Conservation (phyloP, 2,888 invertebrate genomes). For the Drosophila helvetica region DNA sequence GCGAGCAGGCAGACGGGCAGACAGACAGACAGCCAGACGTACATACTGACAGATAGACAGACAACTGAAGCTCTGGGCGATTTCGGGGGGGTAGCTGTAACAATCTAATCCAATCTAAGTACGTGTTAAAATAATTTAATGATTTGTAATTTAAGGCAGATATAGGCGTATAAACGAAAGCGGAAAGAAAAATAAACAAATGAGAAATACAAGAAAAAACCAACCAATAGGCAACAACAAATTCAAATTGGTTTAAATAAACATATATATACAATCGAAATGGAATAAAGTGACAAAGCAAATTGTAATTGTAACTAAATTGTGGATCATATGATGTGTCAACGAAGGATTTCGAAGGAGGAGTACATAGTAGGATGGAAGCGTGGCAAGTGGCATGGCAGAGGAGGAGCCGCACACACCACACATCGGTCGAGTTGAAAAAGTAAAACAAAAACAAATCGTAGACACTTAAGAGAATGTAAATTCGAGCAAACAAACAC, state of each 20-base stretch:
- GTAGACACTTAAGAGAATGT: slow-evolving; percentile 68
- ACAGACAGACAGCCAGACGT: no score
- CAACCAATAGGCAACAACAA: slow-evolving; percentile 44
- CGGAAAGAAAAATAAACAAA: slow-evolving; percentile 59
- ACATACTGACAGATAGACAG: slow-evolving; percentile 21
- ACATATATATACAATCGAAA: slow-evolving; percentile 49
- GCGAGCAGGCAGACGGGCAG: background rate
- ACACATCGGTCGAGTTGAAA: slow-evolving; percentile 12
- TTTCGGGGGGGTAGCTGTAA: slow-evolving; percentile 79
- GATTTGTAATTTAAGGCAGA: slow-evolving; percentile 75
- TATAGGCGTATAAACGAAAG: slow-evolving; percentile 64
- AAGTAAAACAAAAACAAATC: slow-evolving; percentile 67
- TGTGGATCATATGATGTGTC: slow-evolving; percentile 49
- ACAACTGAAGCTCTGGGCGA: slow-evolving; percentile 64
- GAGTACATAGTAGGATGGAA: slow-evolving; percentile 32
- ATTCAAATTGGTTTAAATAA: slow-evolving; percentile 34
- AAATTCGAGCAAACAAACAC: slow-evolving; percentile 66
- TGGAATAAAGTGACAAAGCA: slow-evolving; percentile 65
- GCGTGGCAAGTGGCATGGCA: slow-evolving; percentile 57
- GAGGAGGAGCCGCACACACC: background rate
- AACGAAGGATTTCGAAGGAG: slow-evolving; percentile 43
- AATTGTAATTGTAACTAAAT: slow-evolving; percentile 61
- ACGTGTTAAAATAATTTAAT: slow-evolving; percentile 78
- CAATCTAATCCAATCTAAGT: slow-evolving; percentile 80
- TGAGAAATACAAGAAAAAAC: slow-evolving; percentile 43